Evolutionary conservation across 2,888 invertebrate genomes (phyloP), one percentile per base, ranked within the genome.

Genomic region (Ormyrus labotus): DNA sequence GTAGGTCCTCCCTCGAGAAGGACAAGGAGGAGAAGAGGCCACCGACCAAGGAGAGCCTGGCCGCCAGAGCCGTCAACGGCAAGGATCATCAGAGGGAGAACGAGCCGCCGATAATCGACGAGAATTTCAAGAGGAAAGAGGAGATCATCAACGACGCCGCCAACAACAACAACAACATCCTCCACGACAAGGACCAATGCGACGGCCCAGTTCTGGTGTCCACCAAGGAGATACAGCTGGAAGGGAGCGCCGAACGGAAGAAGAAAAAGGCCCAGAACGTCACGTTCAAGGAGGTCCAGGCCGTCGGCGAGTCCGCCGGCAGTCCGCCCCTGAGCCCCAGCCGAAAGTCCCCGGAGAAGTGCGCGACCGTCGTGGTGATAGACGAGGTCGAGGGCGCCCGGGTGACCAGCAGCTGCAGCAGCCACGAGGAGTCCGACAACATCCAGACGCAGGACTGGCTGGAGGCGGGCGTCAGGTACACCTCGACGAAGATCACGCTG

Each of bases 401-500:
- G 72, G 86, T 80, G 67, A 34, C 34, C 34, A 34, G 74, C 72
- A 5, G 81, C 83, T 53, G 34, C 34, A 78, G 81, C 53, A 80
- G 82, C 72, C 69, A 67, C 6, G 86, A 86, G 55, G 87, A 87
- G 48, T 84, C 87, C 73, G 87, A 87, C 72, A 90, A 90, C 79
- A 91, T 90, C 71, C 87, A 88, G 77, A 87, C 88, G 63, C 88
- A 89, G 83, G 90, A 90, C 74, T 90, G 90, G 90, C 85, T 90
- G 51, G 90, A 90, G 78, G 87, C 86, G 48, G 90, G 90, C 7
- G 85, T 90, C 53, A 87, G 86, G 80, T 90, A 90, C 84, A 89
- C 90, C 55, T 90, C 91, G 72, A 90, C 90, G 69, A 88, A 88
- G 83, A 90, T 91, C 82, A 89, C 89, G 51, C 83, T 90, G 64